Base-by-base conservation (phyloP, 2,888 invertebrate genomes). In the Byasa hedistus region DNA sequence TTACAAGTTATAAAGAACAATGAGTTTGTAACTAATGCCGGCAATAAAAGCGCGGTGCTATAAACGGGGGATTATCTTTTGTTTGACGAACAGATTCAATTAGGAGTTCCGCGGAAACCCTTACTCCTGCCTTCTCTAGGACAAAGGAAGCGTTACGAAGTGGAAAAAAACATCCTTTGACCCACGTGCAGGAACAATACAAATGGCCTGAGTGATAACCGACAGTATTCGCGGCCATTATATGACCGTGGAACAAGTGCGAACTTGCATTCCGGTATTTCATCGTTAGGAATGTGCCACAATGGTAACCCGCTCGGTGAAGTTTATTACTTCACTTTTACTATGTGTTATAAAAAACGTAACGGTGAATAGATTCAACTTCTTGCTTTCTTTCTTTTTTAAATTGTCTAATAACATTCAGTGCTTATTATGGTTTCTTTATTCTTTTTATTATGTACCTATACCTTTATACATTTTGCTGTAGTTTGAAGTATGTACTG, bases 221-320 rank as follows among this genome's bases (percentile, higher is more conserved):
- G 52, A n/a, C 24, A 1, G n/a, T 24, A 60, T 68, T 64, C 57
- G 56, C 64, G 56, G 22, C 39, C 57, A 60, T 69, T 70, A 65
- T 70, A 51, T 67, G n/a, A 32, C 44, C 39, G 59, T n/a, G 39
- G 66, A 75, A 71, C 82, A 76, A 80, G 78, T 79, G 75, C 73
- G 62, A 76, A 79, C 80, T 59, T 56, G 63, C 44, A 59, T 59
- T 55, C 54, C 56, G 57, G 48, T 54, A 55, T 55, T 59, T 51
- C 8, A 23, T 65, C n/a, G 21, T 22, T 58, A 63, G 68, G 70
- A 70, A 72, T 70, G 72, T 59, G 70, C 72, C 75, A 76, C 68
- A 72, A 71, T 73, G 74, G 79, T 80, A 78, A 79, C 76, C 76
- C 73, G 75, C 68, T 72, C 76, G 72, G 79, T 84, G 81, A 83